These are phyloP conservation scores for Chelonoidis abingdonii DNA, from an alignment of 2,113 vertebrate genomes.

Conservation along the genomic window DNA sequence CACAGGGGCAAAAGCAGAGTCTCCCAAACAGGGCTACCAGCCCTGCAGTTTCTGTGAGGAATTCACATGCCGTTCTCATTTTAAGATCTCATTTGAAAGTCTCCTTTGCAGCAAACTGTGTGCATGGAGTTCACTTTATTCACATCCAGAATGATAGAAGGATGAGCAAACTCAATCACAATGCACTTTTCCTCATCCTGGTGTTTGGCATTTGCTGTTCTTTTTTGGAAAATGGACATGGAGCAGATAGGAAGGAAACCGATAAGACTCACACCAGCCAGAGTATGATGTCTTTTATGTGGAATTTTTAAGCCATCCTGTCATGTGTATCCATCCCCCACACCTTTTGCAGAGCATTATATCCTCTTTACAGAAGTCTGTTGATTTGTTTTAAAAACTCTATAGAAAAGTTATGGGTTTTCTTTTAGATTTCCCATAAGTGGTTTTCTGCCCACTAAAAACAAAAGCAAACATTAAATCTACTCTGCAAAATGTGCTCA, in stretches of 20 bases:
- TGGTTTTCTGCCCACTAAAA: not conserved
- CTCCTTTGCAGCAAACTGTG: rapidly evolving
- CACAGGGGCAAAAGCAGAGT: not conserved
- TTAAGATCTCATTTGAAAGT: not conserved
- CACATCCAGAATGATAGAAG: not conserved
- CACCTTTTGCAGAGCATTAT: not conserved
- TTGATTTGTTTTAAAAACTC: not conserved
- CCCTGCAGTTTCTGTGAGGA: not conserved
- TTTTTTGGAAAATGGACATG: not conserved
- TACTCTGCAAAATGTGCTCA: not conserved
- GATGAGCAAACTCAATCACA: constrained; percentile 39
- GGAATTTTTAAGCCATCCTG: not conserved
- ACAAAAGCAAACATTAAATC: not conserved
- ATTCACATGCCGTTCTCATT: not conserved
- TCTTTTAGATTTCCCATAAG: not conserved
- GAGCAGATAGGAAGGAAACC: not conserved
- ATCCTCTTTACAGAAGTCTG: not conserved
- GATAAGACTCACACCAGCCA: not conserved
- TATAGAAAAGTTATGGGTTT: not conserved
- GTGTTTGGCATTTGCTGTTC: not conserved
- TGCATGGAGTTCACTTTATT: not conserved
- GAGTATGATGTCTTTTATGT: not conserved
- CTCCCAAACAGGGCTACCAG: not conserved
- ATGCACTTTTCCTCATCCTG: constrained; percentile 2
- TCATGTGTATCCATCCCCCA: not conserved